Percentiles rank a stretch among this genome's conserved stretches.
Evolutionary conservation across 1,140 invertebrate genomes (phyloP).

Genomic region (Hyphantria cunea): DNA sequence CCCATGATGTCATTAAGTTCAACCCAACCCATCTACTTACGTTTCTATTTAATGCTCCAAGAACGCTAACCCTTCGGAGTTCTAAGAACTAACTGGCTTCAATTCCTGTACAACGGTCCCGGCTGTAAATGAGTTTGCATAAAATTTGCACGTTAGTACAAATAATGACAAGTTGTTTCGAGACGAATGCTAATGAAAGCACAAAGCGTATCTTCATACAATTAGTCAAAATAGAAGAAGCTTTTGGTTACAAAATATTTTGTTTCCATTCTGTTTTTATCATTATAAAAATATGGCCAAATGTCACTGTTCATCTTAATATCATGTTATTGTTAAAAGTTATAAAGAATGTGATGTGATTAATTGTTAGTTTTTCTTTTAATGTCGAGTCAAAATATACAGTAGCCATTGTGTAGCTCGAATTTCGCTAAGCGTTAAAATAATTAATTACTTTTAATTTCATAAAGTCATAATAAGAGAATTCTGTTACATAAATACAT

Average conservation of each 20-base stretch:
- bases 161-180: slow-evolving; percentile 24
- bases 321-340: too few species aligned
- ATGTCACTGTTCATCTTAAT: too few species aligned
- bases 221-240: background rate
- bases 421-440: too few species aligned
- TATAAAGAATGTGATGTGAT: too few species aligned
- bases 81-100: slow-evolving; percentile 16
- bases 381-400: too few species aligned
- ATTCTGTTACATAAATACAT: too few species aligned
- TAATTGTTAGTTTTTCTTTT: too few species aligned
- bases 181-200: slow-evolving; percentile 19
- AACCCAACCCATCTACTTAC: slow-evolving; percentile 15
- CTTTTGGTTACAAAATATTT: background rate
- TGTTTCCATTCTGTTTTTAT: background rate
- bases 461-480: too few species aligned
- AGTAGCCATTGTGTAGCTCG: too few species aligned
- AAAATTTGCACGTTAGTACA: slow-evolving; percentile 21
- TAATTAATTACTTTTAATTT: too few species aligned
- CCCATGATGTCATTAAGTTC: too few species aligned
- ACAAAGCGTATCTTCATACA: background rate
- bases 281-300: too few species aligned
- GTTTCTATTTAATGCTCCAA: slow-evolving; percentile 5
- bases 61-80: slow-evolving; percentile 23
- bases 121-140: slow-evolving; percentile 18
- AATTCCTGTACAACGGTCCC: slow-evolving; percentile 9